Base-by-base conservation (phyloP, 1,140 invertebrate genomes). In the Polypedilum vanderplanki region DNA sequence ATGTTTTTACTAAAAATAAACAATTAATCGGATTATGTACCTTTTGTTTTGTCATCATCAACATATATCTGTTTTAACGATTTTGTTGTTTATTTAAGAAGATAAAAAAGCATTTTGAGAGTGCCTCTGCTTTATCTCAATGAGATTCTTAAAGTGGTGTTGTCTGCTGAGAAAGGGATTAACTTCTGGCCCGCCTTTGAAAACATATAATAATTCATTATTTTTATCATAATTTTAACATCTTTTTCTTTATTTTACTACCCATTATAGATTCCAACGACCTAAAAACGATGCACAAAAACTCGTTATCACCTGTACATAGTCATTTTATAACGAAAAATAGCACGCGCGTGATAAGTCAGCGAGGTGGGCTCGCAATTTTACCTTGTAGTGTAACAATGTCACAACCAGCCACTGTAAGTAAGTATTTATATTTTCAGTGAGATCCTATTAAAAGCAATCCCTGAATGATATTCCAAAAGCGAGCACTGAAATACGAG, bases 371-470 rank as follows among this genome's bases (percentile, higher is more conserved):
- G 20, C 46, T 74, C 41, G 74, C 74, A 33, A 74, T 74, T 15
- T 20, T 74, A 64, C 74, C 74, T 57, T 74, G 74, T 41, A 74
- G 22, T n/a, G 74, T 74, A 24, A 74, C 74, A 74, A 74, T 74
- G 74, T 20, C 74, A 74, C 22, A 24, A 74, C 74, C 74, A 74
- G 74, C 74, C 74, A 74, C 74, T 74, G 74, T 74, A 74, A 74
- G 74, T 74, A 74, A 74, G 74, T 74, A 74, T 74, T 74, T 74
- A 64, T 74, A 57, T 64, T 74, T 57, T 57, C n/a, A 57, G 24
- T 3, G 24, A 57, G n/a, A 57, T 57, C 46, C 46, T 57, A 57
- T 57, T n/a, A 12, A 57, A 57, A 57, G 46, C 46, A 57, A 57
- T 57, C 46, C 46, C 46, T 57, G 2, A 33, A 8, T 57, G 46